A percentile compares a stretch with the other conserved stretches of the same genome.
phyloP scores from a whole-genome alignment of 2,888 invertebrate genomes.

The Rhyacophila evoluta region DNA sequence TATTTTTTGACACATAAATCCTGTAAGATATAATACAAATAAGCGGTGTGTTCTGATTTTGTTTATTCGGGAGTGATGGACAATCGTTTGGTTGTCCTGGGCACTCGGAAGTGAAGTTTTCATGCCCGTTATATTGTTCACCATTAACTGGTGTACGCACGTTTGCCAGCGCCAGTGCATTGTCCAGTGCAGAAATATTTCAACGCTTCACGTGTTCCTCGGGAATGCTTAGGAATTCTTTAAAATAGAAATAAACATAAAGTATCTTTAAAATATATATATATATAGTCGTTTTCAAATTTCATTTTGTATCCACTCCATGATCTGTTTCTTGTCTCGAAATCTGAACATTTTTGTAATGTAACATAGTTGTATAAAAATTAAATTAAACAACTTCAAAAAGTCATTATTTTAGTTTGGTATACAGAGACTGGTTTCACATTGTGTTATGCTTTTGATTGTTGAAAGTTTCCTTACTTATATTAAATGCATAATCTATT shows the following conservation, averaged over 20 bases:
- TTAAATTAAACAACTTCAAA: slow-evolving; percentile 43
- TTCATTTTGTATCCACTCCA: slow-evolving; percentile 38
- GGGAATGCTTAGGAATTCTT: slow-evolving; percentile 36
- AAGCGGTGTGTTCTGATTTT: slow-evolving; percentile 45
- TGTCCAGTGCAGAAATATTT: slow-evolving; percentile 30
- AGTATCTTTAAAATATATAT: slow-evolving; percentile 34
- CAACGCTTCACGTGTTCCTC: slow-evolving; percentile 41
- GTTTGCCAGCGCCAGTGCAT: slow-evolving; percentile 3
- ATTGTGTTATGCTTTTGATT: slow-evolving; percentile 38
- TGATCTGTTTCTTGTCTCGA: slow-evolving; percentile 31
- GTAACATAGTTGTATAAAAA: slow-evolving; percentile 51
- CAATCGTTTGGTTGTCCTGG: slow-evolving; percentile 26
- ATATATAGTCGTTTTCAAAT: slow-evolving; percentile 32
- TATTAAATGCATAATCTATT: slow-evolving; percentile 50
- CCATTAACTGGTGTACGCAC: not conserved
- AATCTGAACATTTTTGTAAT: slow-evolving; percentile 35
- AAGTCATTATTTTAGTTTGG: slow-evolving; percentile 46
- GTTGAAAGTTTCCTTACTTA: slow-evolving; percentile 35
- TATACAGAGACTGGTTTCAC: slow-evolving; percentile 31
- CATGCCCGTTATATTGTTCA: slow-evolving; percentile 29
- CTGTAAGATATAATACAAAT: slow-evolving; percentile 43
- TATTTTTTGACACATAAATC: slow-evolving; percentile 48
- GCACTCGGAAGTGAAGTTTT: slow-evolving; percentile 31
- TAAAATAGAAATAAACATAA: slow-evolving; percentile 34
- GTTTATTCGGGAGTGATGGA: slow-evolving; percentile 39